Evolutionary conservation across 2,797 vertebrate genomes (phyloP).

Genomic region (Danio albolineatus): DNA sequence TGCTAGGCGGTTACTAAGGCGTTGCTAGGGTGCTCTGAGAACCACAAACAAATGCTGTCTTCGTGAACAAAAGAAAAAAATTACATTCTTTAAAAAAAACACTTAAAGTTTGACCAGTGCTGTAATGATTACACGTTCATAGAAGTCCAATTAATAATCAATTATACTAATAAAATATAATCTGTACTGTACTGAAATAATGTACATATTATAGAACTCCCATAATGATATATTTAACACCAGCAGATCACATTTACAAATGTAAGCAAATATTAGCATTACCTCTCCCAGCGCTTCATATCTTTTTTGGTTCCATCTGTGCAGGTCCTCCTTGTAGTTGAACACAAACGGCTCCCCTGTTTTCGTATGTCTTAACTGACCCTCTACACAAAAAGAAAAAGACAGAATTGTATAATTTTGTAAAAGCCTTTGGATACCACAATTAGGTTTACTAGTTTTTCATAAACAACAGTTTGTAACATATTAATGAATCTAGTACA

Average conservation of each 20-base stretch:
- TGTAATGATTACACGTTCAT: background rate
- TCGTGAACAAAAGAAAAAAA: no score
- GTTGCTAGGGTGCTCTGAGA: no score
- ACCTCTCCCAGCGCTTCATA: conserved; percentile 99
- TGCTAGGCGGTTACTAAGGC: no score
- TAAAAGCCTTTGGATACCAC: background rate
- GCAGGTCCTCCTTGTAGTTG: conserved; percentile 94
- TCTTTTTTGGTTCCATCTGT: conserved; percentile 98
- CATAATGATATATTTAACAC: background rate
- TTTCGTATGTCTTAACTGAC: conserved; percentile 90
- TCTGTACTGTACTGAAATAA: background rate
- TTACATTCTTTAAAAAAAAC: no score
- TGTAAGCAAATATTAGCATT: conserved; percentile 51
- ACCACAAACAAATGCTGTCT: no score
- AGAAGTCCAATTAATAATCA: background rate
- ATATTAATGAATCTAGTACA: background rate
- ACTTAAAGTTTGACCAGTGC: background rate
- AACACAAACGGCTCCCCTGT: conserved; percentile 95
- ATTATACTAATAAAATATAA: background rate
- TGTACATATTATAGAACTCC: no score
- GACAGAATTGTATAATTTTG: background rate
- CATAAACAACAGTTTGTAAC: background rate
- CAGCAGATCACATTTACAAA: background rate
- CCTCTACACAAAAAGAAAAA: conserved; percentile 70
- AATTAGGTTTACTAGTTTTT: background rate